Percentiles rank a stretch among this genome's conserved stretches.
phyloP scores from a whole-genome alignment of 2,888 invertebrate genomes.

The Conchocele bisecta region DNA sequence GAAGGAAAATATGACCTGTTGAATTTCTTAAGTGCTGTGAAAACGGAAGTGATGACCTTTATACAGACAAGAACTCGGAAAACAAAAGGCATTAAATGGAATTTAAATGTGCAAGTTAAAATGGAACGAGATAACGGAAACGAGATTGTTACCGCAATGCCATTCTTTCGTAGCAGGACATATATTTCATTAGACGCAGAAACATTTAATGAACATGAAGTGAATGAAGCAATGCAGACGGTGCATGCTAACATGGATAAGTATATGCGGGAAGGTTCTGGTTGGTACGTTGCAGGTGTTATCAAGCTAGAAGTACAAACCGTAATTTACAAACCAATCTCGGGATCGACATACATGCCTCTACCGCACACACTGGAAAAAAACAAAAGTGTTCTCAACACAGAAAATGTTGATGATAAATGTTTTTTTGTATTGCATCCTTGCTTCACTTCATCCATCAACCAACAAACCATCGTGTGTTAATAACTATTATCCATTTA shows the following conservation, averaged over 20 bases:
- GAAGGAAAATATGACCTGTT: no score
- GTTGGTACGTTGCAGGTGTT: slow-evolving; percentile 29
- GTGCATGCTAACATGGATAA: slow-evolving; percentile 21
- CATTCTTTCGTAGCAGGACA: slow-evolving; percentile 34
- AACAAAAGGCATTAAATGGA: slow-evolving; percentile 26
- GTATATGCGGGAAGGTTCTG: slow-evolving; percentile 21
- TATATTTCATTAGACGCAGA: slow-evolving; percentile 14
- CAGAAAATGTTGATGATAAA: slow-evolving; percentile 25
- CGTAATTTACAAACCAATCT: slow-evolving; percentile 20
- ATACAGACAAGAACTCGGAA: no score
- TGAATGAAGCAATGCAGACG: slow-evolving; percentile 38
- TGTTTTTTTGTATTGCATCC: slow-evolving; percentile 29
- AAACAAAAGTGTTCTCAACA: slow-evolving; percentile 14
- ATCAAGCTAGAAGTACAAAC: slow-evolving; percentile 30
- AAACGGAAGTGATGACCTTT: no score
- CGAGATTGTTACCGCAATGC: neutral
- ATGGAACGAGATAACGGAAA: slow-evolving; percentile 31
- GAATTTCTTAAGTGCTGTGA: no score
- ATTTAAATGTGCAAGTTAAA: slow-evolving; percentile 21
- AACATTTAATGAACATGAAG: slow-evolving; percentile 12
- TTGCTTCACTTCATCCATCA: slow-evolving; percentile 16
- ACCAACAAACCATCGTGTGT: neutral
- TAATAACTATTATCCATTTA: neutral
- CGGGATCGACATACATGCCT: slow-evolving; percentile 19
- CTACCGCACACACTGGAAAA: slow-evolving; percentile 12